phyloP scores from a whole-genome alignment of 2,888 invertebrate species.

The Furcula furcula region DNA sequence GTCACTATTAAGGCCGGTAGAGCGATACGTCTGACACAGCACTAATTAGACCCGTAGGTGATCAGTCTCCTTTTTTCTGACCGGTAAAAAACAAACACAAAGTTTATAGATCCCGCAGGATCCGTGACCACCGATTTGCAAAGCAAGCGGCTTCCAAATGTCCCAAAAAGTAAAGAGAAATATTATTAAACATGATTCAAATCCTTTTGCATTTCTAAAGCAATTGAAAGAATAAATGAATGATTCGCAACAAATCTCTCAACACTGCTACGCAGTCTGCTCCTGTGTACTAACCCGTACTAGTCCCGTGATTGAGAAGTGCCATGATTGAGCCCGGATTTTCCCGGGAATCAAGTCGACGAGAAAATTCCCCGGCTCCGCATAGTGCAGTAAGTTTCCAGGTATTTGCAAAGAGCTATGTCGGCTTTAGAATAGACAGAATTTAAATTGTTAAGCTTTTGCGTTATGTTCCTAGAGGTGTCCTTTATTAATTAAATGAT shows the following conservation, averaged over 20 bases:
- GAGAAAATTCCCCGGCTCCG: slow-evolving; percentile 40
- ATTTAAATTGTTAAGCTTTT: slow-evolving; percentile 41
- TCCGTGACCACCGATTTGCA: no score
- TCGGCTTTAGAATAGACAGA: slow-evolving; percentile 46
- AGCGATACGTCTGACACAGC: no score
- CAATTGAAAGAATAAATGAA: slow-evolving; percentile 22
- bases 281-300: slow-evolving; percentile 38
- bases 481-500: no score
- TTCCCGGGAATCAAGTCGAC: slow-evolving; percentile 29
- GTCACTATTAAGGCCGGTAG: no score
- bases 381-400: slow-evolving; percentile 34
- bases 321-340: slow-evolving; percentile 35
- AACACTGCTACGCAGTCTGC: slow-evolving; percentile 21
- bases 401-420: slow-evolving; percentile 20
- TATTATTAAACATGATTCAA: no score
- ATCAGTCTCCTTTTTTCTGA: no score
- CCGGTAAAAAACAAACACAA: no score
- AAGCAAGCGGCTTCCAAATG: no score
- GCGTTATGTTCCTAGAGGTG: slow-evolving; percentile 2
- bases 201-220: slow-evolving; percentile 4
- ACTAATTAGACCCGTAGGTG: no score
- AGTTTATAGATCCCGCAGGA: no score
- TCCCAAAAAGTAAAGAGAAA: no score
- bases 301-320: slow-evolving; percentile 46
- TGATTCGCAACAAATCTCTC: slow-evolving; percentile 19